A percentile compares a stretch with the other conserved stretches of the same genome.
Evolutionary conservation across 2,888 invertebrate species (phyloP).

Genomic region (Pseudococcus viburni): DNA sequence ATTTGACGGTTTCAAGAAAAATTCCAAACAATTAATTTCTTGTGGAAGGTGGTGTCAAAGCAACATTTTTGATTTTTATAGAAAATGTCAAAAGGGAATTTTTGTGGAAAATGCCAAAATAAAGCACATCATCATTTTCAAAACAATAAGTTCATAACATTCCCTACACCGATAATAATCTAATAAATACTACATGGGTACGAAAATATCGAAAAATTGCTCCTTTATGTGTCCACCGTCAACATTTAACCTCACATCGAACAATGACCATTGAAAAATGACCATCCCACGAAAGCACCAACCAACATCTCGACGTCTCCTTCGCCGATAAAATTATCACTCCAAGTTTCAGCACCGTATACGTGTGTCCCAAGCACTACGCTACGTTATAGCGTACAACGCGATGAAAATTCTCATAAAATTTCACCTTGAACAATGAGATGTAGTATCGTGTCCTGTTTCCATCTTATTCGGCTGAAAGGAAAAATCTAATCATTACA

Average conservation of each 20-base stretch:
- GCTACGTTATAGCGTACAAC: background rate
- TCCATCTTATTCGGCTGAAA: constrained; percentile 13
- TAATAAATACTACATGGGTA: no score
- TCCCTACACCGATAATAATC: no score
- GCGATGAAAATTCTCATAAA: background rate
- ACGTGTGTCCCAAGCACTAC: background rate
- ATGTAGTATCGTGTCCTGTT: constrained; percentile 12
- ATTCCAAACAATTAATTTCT: no score
- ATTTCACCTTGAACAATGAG: constrained; percentile 17
- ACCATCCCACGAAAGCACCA: background rate
- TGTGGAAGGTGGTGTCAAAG: no score
- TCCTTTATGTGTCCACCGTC: no score
- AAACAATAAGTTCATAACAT: no score
- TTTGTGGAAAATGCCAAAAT: no score
- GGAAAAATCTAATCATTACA: constrained; percentile 21
- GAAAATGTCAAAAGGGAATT: no score
- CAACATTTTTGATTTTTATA: no score
- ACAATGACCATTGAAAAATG: background rate
- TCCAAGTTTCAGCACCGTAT: background rate
- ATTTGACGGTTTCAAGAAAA: no score
- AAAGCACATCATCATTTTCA: no score
- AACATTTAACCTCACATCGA: background rate
- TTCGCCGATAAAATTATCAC: background rate
- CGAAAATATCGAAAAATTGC: no score
- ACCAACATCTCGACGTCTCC: background rate